Percentiles rank a stretch among this genome's conserved stretches.
Evolutionary conservation across 2,888 invertebrate species (phyloP).

Genomic region (Caenorhabditis sp.): DNA sequence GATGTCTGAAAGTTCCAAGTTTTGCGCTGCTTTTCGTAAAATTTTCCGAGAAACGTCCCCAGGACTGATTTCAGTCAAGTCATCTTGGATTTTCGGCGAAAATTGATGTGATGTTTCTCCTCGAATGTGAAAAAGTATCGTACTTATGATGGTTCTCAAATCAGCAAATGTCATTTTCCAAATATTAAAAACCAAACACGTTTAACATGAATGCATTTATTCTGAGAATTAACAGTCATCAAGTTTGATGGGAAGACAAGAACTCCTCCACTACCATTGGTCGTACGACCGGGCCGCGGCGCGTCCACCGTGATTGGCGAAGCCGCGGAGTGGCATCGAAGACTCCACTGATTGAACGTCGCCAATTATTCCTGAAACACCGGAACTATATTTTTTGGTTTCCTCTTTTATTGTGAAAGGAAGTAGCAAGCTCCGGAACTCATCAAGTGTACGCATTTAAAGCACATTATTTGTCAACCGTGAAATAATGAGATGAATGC

Average conservation of each 20-base stretch:
- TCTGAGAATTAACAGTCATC: slow-evolving; percentile 45
- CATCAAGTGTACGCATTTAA: slow-evolving; percentile 24
- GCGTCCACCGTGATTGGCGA: slow-evolving; percentile 67
- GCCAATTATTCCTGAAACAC: slow-evolving; percentile 68
- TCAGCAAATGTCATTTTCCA: not conserved
- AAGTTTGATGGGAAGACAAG: slow-evolving; percentile 48
- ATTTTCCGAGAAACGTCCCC: no score
- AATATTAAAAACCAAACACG: not conserved
- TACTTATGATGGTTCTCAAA: no score
- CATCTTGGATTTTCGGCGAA: no score
- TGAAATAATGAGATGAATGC: slow-evolving; percentile 6
- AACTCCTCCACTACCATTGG: slow-evolving; percentile 61
- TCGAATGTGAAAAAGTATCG: no score
- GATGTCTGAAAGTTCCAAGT: no score
- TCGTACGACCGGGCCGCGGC: slow-evolving; percentile 59
- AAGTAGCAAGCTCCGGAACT: slow-evolving; percentile 35
- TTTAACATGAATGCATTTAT: slow-evolving; percentile 53
- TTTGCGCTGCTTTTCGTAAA: no score
- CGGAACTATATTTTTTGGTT: slow-evolving; percentile 23
- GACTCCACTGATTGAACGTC: slow-evolving; percentile 67
- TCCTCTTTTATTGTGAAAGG: not conserved
- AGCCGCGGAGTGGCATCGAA: slow-evolving; percentile 64
- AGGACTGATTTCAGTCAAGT: no score
- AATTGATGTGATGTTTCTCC: no score
- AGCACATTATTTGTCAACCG: slow-evolving; percentile 42